Percentiles rank a stretch among this genome's conserved stretches.
These are phyloP conservation scores for Corythornis madagascariensis DNA, from an alignment of 2,113 vertebrate species.

Conservation along the genomic window DNA sequence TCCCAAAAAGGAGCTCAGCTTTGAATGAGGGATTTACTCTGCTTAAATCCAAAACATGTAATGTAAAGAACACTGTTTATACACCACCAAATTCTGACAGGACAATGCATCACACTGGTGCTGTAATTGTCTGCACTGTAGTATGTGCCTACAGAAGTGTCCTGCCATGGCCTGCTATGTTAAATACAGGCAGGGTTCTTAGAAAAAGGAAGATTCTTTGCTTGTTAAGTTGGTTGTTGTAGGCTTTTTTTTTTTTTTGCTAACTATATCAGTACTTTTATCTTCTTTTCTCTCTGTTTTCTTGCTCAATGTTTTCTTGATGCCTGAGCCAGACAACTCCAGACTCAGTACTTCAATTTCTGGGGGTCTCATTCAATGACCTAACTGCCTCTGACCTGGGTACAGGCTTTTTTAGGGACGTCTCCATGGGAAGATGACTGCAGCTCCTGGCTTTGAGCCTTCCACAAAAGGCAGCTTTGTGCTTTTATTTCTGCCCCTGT, in stretches of 20 bases:
- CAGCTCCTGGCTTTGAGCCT: not conserved
- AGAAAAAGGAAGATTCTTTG: not conserved
- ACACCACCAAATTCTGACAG: not conserved
- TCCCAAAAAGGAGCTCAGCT: not conserved
- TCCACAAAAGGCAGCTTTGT: not conserved
- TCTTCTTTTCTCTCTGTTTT: not conserved
- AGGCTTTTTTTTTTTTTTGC: not conserved
- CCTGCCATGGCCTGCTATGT: not conserved
- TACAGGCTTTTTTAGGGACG: not conserved
- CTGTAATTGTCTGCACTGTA: not conserved
- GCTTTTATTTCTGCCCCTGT: not conserved
- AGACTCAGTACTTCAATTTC: not conserved
- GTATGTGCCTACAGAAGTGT: not conserved
- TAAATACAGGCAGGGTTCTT: not conserved
- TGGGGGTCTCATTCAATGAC: not conserved
- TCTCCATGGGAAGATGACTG: not conserved
- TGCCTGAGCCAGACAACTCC: not conserved
- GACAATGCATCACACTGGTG: not conserved
- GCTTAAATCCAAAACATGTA: not conserved
- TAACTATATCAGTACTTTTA: rapidly evolving
- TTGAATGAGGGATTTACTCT: not conserved
- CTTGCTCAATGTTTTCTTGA: not conserved
- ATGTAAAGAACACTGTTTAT: not conserved
- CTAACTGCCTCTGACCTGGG: not conserved
- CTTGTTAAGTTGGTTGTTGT: not conserved